These are phyloP conservation scores for Moxostoma hubbsi DNA, from an alignment of 2,797 vertebrate genomes.

Conservation along the genomic window DNA sequence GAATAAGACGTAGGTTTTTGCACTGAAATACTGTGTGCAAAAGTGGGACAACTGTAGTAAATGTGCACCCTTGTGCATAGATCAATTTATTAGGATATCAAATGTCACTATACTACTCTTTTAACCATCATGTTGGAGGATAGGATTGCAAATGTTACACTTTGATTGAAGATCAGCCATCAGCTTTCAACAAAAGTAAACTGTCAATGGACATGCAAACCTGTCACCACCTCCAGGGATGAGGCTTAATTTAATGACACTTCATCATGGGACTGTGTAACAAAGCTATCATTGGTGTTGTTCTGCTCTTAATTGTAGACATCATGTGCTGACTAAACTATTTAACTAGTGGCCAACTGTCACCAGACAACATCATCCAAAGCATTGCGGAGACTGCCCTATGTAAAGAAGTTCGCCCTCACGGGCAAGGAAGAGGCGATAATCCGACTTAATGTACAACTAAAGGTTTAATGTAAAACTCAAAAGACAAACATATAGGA, in stretches of 20 bases:
- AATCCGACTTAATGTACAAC: no score
- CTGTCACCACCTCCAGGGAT: conserved; percentile 21
- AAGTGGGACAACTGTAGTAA: no score
- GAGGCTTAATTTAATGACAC: conserved; percentile 27
- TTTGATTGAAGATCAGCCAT: neutral
- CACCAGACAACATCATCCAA: neutral
- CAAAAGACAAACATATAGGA: no score
- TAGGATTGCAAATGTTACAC: neutral
- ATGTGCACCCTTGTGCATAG: no score
- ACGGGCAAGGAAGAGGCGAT: no score
- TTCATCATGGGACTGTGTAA: conserved; percentile 50
- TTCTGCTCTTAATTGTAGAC: conserved; percentile 43
- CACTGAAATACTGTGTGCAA: no score
- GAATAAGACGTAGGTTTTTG: no score
- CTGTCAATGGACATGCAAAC: conserved; percentile 15
- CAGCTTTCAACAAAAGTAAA: neutral
- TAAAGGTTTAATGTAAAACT: no score
- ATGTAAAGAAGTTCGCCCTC: no score
- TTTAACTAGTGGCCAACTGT: conserved; percentile 36
- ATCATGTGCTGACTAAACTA: conserved; percentile 20
- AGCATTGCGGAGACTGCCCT: neutral
- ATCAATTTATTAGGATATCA: neutral
- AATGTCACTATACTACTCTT: neutral
- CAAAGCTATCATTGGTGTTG: conserved; percentile 35
- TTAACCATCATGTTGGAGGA: neutral